Percentiles rank a stretch among this genome's conserved stretches.
phyloP scores from a whole-genome alignment of 2,113 vertebrate genomes.

The Hucho hucho region DNA sequence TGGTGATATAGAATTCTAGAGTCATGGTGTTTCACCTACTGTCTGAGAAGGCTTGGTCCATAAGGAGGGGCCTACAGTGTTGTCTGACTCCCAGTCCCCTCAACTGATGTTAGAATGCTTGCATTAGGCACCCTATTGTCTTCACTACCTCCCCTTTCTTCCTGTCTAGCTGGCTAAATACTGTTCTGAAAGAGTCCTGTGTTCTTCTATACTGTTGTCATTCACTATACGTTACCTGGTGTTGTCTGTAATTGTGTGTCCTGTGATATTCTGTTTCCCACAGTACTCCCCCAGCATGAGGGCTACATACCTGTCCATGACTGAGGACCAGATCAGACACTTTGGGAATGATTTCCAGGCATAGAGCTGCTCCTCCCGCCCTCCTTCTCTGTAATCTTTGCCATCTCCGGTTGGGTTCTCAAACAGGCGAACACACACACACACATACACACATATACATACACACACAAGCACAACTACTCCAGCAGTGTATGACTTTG shows the following conservation, averaged over 20 bases:
- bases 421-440: conserved; percentile 1
- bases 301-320: conserved; percentile 92
- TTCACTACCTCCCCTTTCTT: background rate
- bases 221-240: background rate
- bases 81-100: background rate
- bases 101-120: background rate
- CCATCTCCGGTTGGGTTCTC: conserved; percentile 2
- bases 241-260: conserved; percentile 32
- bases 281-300: conserved; percentile 97
- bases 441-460: no score
- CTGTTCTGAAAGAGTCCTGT: background rate
- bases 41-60: background rate
- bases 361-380: conserved; percentile 54
- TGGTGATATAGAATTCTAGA: conserved; percentile 7
- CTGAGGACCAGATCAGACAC: conserved; percentile 82
- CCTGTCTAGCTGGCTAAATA: background rate
- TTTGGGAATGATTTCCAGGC: conserved; percentile 82
- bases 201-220: background rate
- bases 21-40: background rate
- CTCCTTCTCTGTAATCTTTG: background rate
- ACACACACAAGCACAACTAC: no score
- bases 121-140: background rate
- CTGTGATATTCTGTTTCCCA: conserved; percentile 18
- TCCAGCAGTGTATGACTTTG: conserved; percentile 5
- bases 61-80: background rate